Conservation (phyloP, 2,113 vertebrate genomes). For the Tautogolabrus adspersus region DNA sequence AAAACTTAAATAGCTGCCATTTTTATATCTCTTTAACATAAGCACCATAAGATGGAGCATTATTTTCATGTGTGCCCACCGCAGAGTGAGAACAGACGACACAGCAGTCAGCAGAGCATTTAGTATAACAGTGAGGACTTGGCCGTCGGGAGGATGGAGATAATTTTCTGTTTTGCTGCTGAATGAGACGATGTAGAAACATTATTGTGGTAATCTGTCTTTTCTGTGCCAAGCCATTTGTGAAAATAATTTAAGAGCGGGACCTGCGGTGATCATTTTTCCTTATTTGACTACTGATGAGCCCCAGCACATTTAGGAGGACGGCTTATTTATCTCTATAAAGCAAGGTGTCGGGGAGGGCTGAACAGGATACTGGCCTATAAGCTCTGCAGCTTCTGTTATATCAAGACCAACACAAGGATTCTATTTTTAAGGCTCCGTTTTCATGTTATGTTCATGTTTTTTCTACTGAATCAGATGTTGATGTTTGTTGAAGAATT, state of each 20-base stretch:
- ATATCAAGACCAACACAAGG: neutral
- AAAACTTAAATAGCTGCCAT: neutral
- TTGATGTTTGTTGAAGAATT: too few species aligned
- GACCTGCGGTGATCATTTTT: conserved; percentile 40
- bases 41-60: conserved; percentile 7
- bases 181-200: conserved; percentile 21
- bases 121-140: conserved; percentile 17
- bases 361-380: neutral
- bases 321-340: conserved; percentile 27
- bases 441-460: neutral
- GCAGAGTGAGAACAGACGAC: neutral
- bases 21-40: conserved; percentile 16
- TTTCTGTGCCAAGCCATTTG: conserved; percentile 42
- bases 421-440: neutral
- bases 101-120: neutral
- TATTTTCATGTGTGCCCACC: conserved; percentile 13
- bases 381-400: neutral
- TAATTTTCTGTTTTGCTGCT: conserved; percentile 29
- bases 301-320: conserved; percentile 4
- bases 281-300: conserved; percentile 46
- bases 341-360: conserved; percentile 24
- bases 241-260: conserved; percentile 47
- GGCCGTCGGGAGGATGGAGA: conserved; percentile 20
- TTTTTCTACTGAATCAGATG: neutral
- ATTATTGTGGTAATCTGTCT: conserved; percentile 27